Base-by-base conservation (phyloP, 2,888 invertebrate genomes). In the Nomada flava region DNA sequence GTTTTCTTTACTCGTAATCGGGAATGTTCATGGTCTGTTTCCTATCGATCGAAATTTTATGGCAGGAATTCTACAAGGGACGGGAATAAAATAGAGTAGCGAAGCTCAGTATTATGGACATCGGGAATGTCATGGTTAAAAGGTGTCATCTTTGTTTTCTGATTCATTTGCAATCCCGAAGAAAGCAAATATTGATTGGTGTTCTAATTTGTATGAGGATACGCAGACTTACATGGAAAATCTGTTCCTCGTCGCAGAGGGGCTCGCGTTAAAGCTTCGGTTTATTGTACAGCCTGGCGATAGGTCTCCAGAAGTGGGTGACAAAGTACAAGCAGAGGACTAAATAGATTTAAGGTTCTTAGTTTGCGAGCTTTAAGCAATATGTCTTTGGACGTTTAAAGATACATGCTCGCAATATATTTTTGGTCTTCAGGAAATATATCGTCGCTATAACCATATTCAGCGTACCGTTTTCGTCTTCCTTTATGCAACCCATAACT, bases 261-360 rank as follows among this genome's bases (percentile, higher is more conserved):
- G 20, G 57, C 47, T 50, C 18, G 9, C 2, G 65, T 73, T 73
- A 65, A 47, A 65, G 57, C 72, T 44, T 29, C 42, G 72, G 44
- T 71, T 52, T 73, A 73, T 50, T 65, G 65, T 50, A 36, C 29
- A n/a, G 20, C 23, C 3, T 10, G 36, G 23, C 13, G 64, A 64
- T 65, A 73, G 64, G 47, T 59, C 23, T 36, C n/a, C 29, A 50
- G 73, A 59, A 57, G 20, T 13, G 50, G 23, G 23, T 18, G 65
- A 65, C 65, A 50, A 57, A 73, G 57, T 47, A 10, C 20, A 44
- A 57, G 18, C 65, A 9, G 20, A 65, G 57, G 57, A n/a, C 65
- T 73, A 73, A 73, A 73, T 65, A 73, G 57, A 23, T 65, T 59
- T 59, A 59, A 73, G 65, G 73, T 59, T 73, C 73, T 73, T 65